Percentiles rank a stretch among this genome's conserved stretches.
phyloP scores from a whole-genome alignment of 2,113 vertebrate genomes.

The Myocastor coypus region DNA sequence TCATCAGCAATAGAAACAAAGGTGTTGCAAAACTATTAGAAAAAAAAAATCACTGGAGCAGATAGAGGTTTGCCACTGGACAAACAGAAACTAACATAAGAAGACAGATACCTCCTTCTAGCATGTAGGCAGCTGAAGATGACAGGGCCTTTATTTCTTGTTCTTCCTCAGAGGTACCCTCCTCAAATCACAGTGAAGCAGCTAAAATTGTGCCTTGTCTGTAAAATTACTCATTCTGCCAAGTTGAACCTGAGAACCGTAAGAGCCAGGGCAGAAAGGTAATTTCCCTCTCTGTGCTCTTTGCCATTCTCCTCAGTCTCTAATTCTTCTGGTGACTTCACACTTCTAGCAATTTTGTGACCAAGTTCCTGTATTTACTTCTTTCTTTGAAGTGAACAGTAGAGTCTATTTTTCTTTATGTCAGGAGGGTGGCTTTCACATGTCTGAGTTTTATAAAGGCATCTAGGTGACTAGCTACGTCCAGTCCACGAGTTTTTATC shows the following conservation, averaged over 20 bases:
- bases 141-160: background rate
- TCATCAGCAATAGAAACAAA: background rate
- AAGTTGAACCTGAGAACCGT: background rate
- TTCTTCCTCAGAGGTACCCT: background rate
- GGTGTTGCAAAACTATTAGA: background rate
- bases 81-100: background rate
- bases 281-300: background rate
- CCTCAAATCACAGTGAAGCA: background rate
- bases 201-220: background rate
- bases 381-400: background rate
- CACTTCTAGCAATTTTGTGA: background rate
- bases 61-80: background rate
- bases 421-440: background rate
- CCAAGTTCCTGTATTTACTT: background rate
- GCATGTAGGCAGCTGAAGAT: background rate
- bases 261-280: background rate
- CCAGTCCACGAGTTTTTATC: background rate
- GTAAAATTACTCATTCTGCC: background rate
- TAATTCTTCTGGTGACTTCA: background rate
- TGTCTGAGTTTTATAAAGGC: background rate
- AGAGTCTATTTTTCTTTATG: background rate
- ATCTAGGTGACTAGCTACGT: background rate
- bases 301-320: rapidly evolving
- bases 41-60: background rate
- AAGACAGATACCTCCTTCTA: rapidly evolving